These are phyloP conservation scores for Bombus sylvicola DNA, from an alignment of 1,140 invertebrate species.

Conservation along the genomic window DNA sequence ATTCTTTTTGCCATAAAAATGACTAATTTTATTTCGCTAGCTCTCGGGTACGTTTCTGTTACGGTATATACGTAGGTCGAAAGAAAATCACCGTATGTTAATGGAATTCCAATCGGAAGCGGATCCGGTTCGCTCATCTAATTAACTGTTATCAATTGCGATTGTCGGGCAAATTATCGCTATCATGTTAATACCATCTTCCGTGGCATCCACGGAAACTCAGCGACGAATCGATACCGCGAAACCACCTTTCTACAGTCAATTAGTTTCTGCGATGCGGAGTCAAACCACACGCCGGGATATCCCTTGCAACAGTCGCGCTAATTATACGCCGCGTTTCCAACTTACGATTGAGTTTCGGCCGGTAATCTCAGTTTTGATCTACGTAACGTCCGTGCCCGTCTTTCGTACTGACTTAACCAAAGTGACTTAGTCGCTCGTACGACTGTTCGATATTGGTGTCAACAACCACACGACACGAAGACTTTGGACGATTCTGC, in stretches of 20 bases:
- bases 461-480: background rate
- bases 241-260: constrained; percentile 35
- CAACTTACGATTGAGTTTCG: constrained; percentile 58
- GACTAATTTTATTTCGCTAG: background rate
- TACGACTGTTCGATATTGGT: background rate
- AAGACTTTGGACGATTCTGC: background rate
- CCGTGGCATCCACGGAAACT: constrained; percentile 27
- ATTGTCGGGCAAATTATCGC: constrained; percentile 28
- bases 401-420: background rate
- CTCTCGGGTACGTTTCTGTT: background rate
- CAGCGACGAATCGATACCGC: constrained; percentile 25
- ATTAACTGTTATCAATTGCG: constrained; percentile 22
- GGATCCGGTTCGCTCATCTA: background rate
- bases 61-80: too few relatives aligned
- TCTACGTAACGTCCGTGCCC: constrained; percentile 6
- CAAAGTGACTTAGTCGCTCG: background rate
- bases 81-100: background rate
- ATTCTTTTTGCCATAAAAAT: background rate
- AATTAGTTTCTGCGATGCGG: constrained; percentile 38
- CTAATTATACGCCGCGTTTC: constrained; percentile 61
- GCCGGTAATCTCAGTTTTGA: constrained; percentile 32
- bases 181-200: constrained; percentile 30
- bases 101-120: background rate
- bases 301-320: constrained; percentile 46
- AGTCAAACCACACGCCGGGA: constrained; percentile 29